Evolutionary conservation across 2,888 invertebrate species (phyloP).

Genomic region (Diplazon laetatorius): DNA sequence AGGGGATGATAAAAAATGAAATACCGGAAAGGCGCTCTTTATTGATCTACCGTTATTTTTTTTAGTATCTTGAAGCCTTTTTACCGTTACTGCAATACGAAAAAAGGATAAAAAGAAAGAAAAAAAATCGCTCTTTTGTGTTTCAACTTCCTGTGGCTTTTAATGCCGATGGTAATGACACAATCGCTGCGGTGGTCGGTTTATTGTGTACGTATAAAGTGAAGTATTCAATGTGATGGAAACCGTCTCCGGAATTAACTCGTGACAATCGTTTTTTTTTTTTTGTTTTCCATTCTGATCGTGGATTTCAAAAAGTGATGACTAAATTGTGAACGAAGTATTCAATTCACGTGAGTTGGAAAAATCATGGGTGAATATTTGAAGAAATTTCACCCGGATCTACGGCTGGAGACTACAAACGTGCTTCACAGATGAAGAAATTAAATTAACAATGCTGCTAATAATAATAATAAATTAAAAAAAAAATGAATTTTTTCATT

Average conservation of each 20-base stretch:
- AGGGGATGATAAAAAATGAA: too few species aligned
- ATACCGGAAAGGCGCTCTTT: too few species aligned
- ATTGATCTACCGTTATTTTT: too few species aligned
- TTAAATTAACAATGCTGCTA: neutral
- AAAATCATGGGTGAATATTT: too few species aligned
- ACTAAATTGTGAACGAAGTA: too few species aligned
- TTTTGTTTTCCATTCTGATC: neutral
- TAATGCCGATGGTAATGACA: neutral
- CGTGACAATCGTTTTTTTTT: neutral
- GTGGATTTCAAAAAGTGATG: too few species aligned
- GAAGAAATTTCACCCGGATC: neutral
- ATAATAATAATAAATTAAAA: neutral
- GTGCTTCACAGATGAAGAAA: neutral
- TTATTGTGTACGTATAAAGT: too few species aligned
- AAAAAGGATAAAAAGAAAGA: neutral
- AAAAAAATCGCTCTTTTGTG: neutral
- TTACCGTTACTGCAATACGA: neutral
- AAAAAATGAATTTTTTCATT: neutral
- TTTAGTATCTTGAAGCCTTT: neutral
- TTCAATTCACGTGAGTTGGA: too few species aligned
- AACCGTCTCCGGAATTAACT: neutral
- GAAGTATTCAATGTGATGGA: neutral
- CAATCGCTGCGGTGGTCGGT: neutral
- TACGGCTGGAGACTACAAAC: neutral
- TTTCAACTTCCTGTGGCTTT: conserved; percentile 7